Conservation (phyloP, 2,797 vertebrate genomes). For the Falco novaeseelandiae region DNA sequence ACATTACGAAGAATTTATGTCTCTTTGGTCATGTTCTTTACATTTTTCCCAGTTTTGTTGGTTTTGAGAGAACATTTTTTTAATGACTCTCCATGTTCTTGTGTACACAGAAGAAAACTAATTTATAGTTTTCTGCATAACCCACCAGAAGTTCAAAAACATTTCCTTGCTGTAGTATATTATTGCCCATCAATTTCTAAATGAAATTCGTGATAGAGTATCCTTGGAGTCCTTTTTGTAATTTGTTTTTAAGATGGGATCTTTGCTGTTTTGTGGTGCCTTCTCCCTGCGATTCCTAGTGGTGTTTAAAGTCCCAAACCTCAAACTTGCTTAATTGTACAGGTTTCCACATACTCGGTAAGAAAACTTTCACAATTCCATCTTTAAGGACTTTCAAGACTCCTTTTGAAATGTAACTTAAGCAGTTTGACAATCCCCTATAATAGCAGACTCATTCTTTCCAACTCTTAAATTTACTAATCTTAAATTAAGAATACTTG, state of each 20-base stretch:
- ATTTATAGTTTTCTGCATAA: background rate
- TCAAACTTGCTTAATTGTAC: conserved; percentile 11
- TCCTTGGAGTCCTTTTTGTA: background rate
- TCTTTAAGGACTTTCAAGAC: background rate
- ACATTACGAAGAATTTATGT: background rate
- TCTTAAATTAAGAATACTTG: conserved; percentile 58
- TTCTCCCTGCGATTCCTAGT: background rate
- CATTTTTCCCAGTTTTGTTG: background rate
- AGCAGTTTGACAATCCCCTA: background rate
- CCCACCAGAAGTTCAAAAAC: background rate
- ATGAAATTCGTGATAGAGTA: background rate
- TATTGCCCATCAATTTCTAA: background rate
- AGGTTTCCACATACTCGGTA: background rate
- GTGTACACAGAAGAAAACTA: background rate
- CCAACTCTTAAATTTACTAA: conserved; percentile 40
- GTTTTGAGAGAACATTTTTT: background rate
- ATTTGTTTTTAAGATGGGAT: background rate
- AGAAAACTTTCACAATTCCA: background rate
- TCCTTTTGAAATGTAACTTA: conserved; percentile 2
- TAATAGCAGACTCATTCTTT: conserved; percentile 64
- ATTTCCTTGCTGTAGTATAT: background rate
- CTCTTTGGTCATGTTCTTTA: background rate
- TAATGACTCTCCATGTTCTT: background rate
- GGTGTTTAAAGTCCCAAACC: background rate
- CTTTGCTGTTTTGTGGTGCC: background rate